These are phyloP conservation scores for Sebastes trivittatus DNA, from an alignment of 2,797 vertebrate species.

Conservation along the genomic window DNA sequence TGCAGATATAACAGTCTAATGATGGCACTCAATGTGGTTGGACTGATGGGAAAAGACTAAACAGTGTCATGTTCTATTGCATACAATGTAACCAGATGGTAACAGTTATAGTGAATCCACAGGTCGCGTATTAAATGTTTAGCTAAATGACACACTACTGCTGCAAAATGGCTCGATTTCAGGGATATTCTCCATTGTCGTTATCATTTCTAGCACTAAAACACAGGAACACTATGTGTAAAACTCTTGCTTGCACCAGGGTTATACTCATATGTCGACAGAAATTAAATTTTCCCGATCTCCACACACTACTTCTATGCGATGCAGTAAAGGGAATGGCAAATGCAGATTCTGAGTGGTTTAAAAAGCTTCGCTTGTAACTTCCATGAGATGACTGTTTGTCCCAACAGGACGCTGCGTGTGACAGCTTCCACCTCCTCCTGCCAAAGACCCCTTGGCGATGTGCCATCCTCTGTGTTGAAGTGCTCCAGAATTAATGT, in stretches of 20 bases:
- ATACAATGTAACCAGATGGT: constrained; percentile 4
- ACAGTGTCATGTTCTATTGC: neutral
- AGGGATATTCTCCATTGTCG: neutral
- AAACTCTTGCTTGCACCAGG: neutral
- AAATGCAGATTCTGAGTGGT: constrained; percentile 17
- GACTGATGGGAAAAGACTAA: neutral
- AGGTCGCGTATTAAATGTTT: constrained; percentile 17
- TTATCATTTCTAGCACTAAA: neutral
- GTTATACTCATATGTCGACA: neutral
- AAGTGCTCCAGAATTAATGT: constrained; percentile 40
- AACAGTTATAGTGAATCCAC: neutral
- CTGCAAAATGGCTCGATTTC: constrained; percentile 6
- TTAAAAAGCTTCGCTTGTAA: constrained; percentile 28
- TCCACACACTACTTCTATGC: neutral
- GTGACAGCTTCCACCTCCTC: constrained; percentile 36
- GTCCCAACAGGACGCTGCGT: constrained; percentile 28
- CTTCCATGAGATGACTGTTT: constrained; percentile 18
- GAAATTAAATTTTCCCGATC: neutral
- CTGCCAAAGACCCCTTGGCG: constrained; percentile 53
- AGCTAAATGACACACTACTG: constrained; percentile 1
- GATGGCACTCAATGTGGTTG: neutral
- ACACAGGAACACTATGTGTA: neutral
- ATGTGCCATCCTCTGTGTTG: constrained; percentile 36
- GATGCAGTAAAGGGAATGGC: constrained; percentile 4
- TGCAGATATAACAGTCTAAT: neutral